Percentiles rank a stretch among this genome's conserved stretches.
These are phyloP conservation scores for Pelagia noctiluca DNA, from an alignment of 30 jellyfish, hydroid and myxozoan species.

Conservation along the genomic window DNA sequence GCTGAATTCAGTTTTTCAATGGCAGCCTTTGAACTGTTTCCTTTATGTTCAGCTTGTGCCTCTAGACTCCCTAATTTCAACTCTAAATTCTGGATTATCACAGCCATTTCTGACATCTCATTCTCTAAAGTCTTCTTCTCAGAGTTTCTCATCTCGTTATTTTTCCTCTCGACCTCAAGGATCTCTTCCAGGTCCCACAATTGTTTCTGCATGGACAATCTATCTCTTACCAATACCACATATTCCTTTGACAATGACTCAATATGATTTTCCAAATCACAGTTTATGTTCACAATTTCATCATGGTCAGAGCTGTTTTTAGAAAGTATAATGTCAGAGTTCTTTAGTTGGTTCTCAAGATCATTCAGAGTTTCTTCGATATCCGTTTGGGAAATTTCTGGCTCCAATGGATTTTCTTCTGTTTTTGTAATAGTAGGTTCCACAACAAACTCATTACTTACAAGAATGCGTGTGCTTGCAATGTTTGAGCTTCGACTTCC, in stretches of 20 bases:
- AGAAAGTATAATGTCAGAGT: not conserved
- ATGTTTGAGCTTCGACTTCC: no score
- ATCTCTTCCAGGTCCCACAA: slow-evolving; percentile 61
- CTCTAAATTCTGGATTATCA: slow-evolving; percentile 21
- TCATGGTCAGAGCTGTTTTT: not conserved
- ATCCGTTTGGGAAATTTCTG: not conserved
- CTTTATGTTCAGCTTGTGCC: slow-evolving; percentile 3
- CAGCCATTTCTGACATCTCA: slow-evolving; percentile 25
- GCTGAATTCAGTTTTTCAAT: slow-evolving; percentile 22
- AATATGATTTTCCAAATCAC: slow-evolving; percentile 3
- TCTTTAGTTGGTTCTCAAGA: slow-evolving; percentile 12
- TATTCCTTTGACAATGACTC: slow-evolving; percentile 31
- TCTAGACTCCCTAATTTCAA: slow-evolving; percentile 24
- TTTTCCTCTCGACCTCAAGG: slow-evolving; percentile 35
- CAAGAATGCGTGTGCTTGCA: no score
- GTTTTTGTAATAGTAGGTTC: no score
- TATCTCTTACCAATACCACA: slow-evolving; percentile 35
- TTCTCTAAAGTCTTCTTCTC: slow-evolving; percentile 12
- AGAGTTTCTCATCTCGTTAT: not conserved
- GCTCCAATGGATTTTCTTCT: not conserved
- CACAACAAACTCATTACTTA: no score
- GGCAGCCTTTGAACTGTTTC: not conserved
- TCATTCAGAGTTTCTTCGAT: not conserved
- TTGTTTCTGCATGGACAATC: slow-evolving; percentile 10
- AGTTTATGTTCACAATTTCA: not conserved